A percentile compares a stretch with the other conserved stretches of the same genome.
These are phyloP conservation scores for Anabas testudineus DNA, from an alignment of 2,797 vertebrate species.

Conservation along the genomic window DNA sequence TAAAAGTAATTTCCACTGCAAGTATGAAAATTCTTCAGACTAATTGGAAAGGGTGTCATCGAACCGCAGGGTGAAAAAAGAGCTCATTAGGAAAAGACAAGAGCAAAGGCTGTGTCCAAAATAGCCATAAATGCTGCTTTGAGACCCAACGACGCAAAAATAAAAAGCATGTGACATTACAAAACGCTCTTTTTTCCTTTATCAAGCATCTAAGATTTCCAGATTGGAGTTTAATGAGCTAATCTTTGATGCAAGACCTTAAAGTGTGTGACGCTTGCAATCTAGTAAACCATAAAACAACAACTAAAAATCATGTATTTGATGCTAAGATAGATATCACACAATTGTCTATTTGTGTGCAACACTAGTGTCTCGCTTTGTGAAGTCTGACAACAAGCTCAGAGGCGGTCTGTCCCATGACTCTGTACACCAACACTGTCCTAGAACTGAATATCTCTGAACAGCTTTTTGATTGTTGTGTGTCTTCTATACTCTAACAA, in stretches of 20 bases:
- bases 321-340: constrained; percentile 19
- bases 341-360: constrained; percentile 15
- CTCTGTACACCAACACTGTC: constrained; percentile 11
- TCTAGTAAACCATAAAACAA: background rate
- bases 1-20: constrained; percentile 48
- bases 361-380: constrained; percentile 22
- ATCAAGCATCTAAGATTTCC: background rate
- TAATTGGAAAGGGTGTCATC: constrained; percentile 40
- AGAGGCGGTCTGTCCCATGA: constrained; percentile 32
- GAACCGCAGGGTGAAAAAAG: constrained; percentile 19
- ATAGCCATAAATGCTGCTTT: constrained; percentile 21
- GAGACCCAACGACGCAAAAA: constrained; percentile 26
- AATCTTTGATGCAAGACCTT: background rate
- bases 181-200: background rate
- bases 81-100: constrained; percentile 45
- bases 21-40: constrained; percentile 21
- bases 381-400: constrained; percentile 42
- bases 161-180: constrained; percentile 32
- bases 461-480: constrained; percentile 11
- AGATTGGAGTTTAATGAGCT: constrained; percentile 5
- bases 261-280: background rate
- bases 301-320: background rate
- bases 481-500: constrained; percentile 21
- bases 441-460: constrained; percentile 49
- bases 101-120: constrained; percentile 10